Conservation (phyloP, 1,140 invertebrate species). For the Papilio polytes region DNA sequence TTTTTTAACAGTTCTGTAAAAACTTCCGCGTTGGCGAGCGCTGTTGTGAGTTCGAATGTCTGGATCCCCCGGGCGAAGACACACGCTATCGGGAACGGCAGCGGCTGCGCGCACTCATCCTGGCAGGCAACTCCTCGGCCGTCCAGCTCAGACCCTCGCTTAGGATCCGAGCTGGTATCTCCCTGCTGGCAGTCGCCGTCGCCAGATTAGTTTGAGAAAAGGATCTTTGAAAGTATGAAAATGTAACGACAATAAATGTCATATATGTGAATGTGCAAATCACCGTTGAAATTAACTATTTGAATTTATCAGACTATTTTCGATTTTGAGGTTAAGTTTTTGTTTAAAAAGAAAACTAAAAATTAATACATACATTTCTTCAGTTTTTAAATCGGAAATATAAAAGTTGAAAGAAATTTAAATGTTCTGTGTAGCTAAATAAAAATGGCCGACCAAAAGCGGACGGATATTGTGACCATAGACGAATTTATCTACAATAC, state of each 20-base stretch:
- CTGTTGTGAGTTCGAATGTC: slow-evolving; percentile 91
- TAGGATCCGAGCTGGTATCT: slow-evolving; percentile 64
- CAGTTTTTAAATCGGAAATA: not conserved
- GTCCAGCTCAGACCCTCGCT: slow-evolving; percentile 58
- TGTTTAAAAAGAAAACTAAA: not conserved
- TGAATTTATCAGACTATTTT: not conserved
- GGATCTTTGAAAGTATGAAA: not conserved
- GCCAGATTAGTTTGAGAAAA: slow-evolving; percentile 67
- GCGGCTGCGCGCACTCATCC: slow-evolving; percentile 83
- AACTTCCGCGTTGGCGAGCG: slow-evolving; percentile 89
- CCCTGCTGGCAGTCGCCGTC: slow-evolving; percentile 66
- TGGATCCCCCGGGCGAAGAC: slow-evolving; percentile 87
- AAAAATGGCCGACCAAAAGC: not conserved
- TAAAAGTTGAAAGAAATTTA: not conserved
- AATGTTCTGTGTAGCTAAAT: not conserved
- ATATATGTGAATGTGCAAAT: not conserved
- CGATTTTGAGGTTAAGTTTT: not conserved
- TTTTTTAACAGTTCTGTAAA: slow-evolving; percentile 87
- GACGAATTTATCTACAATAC: slow-evolving; percentile 39
- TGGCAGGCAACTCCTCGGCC: slow-evolving; percentile 84
- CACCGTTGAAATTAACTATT: not conserved
- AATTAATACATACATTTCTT: not conserved
- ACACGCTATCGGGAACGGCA: slow-evolving; percentile 84
- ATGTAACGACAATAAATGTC: slow-evolving; percentile 26
- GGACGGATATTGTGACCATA: slow-evolving; percentile 19